These are phyloP conservation scores for Busseola fusca DNA, from an alignment of 2,888 invertebrate genomes.

Conservation along the genomic window DNA sequence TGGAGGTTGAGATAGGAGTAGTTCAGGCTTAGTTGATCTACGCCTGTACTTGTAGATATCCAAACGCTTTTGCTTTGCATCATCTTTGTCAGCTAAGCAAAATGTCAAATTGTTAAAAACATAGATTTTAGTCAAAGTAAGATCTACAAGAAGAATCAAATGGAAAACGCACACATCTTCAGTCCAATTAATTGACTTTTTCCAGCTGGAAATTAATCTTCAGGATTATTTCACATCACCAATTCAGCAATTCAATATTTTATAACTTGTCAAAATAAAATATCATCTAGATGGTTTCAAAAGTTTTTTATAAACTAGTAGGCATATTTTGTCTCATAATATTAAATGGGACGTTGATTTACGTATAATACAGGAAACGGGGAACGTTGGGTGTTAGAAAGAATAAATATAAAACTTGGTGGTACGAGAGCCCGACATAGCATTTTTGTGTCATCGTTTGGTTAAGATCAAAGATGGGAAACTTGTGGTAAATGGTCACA, in stretches of 20 bases:
- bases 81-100: constrained; percentile 56
- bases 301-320: constrained; percentile 60
- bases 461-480: constrained; percentile 61
- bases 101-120: constrained; percentile 4
- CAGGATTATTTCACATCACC: constrained; percentile 14
- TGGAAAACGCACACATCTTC: constrained; percentile 53
- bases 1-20: not conserved
- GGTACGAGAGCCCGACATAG: constrained; percentile 39
- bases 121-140: not conserved
- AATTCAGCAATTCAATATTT: constrained; percentile 43
- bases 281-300: constrained; percentile 61
- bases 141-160: constrained; percentile 4
- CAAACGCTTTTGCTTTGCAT: constrained; percentile 53
- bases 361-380: constrained; percentile 39
- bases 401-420: constrained; percentile 27
- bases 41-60: constrained; percentile 79
- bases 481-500: constrained; percentile 68
- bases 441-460: constrained; percentile 58
- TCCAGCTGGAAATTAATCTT: constrained; percentile 23
- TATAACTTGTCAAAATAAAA: constrained; percentile 52
- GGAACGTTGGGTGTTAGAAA: constrained; percentile 7
- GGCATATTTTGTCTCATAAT: constrained; percentile 47
- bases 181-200: constrained; percentile 17
- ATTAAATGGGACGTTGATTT: constrained; percentile 43
- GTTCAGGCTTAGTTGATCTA: constrained; percentile 65